These are phyloP conservation scores for Mormyrus lacerda DNA, from an alignment of 2,113 vertebrate species.

Conservation along the genomic window DNA sequence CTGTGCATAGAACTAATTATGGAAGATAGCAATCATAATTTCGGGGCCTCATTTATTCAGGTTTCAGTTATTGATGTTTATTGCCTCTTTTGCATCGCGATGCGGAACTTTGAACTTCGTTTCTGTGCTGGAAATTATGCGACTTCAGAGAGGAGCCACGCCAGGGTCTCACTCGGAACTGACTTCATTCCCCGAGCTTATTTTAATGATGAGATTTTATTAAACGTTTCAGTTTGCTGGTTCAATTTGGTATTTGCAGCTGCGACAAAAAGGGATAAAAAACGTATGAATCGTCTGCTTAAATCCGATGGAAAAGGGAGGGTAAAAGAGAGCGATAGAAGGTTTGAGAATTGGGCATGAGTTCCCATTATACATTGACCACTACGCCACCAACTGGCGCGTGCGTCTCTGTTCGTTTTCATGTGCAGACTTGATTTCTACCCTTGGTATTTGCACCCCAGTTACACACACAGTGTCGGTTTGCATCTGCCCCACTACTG, in stretches of 20 bases:
- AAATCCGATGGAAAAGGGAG: neutral
- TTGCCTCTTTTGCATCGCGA: neutral
- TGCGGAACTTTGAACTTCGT: constrained; percentile 1
- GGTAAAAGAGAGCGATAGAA: neutral
- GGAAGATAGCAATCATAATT: neutral
- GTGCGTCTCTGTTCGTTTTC: neutral
- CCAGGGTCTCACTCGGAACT: neutral
- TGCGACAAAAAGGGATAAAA: neutral
- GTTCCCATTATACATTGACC: neutral
- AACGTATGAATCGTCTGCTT: neutral
- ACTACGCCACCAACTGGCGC: neutral
- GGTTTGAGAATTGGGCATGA: neutral
- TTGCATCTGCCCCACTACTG: neutral
- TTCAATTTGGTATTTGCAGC: constrained; percentile 14
- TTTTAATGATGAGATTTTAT: constrained; percentile 15
- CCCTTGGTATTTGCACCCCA: neutral
- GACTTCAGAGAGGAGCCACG: neutral
- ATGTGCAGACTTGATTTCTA: neutral
- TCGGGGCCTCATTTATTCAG: neutral
- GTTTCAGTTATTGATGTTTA: constrained; percentile 19
- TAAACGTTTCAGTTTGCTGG: constrained; percentile 14
- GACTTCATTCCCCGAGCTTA: constrained; percentile 14
- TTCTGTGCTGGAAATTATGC: constrained; percentile 4
- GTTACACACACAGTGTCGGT: neutral
- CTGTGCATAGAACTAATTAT: constrained; percentile 13